A percentile compares a stretch with the other conserved stretches of the same genome.
phyloP scores from a whole-genome alignment of 2,888 invertebrate species.

The Cryptophagus acutangulus region DNA sequence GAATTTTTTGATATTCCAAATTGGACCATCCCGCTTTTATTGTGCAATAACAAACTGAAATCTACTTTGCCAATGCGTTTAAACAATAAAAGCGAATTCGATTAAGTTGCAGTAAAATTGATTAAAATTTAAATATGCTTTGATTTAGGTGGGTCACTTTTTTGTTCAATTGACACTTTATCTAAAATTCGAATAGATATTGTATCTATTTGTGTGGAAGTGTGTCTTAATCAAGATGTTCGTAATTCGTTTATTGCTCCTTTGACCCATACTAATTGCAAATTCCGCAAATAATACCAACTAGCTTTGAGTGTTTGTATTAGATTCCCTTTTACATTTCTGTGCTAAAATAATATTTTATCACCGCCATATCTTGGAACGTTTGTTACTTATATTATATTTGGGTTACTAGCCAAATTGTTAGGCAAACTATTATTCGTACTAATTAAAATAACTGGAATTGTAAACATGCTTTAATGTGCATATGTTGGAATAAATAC shows the following conservation, averaged over 20 bases:
- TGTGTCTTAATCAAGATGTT: slow-evolving; percentile 15
- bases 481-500: no score
- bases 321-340: slow-evolving; percentile 18
- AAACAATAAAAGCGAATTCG: not conserved
- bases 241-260: slow-evolving; percentile 21
- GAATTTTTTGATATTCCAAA: no score
- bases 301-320: slow-evolving; percentile 20
- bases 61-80: no score
- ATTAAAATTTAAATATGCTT: slow-evolving; percentile 2
- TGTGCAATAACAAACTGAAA: no score
- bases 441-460: no score
- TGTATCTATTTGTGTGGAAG: not conserved
- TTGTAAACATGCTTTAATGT: no score
- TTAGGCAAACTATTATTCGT: no score
- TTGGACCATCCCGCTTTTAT: no score
- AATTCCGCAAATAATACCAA: slow-evolving; percentile 21
- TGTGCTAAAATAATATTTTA: slow-evolving; percentile 25
- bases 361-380: no score
- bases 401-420: no score
- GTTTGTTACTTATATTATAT: no score
- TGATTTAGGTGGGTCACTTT: not conserved
- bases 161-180: not conserved
- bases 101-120: not conserved
- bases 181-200: not conserved
- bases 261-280: slow-evolving; percentile 23